phyloP scores from a whole-genome alignment of 2,113 vertebrate genomes.

The Thalassoma bifasciatum region DNA sequence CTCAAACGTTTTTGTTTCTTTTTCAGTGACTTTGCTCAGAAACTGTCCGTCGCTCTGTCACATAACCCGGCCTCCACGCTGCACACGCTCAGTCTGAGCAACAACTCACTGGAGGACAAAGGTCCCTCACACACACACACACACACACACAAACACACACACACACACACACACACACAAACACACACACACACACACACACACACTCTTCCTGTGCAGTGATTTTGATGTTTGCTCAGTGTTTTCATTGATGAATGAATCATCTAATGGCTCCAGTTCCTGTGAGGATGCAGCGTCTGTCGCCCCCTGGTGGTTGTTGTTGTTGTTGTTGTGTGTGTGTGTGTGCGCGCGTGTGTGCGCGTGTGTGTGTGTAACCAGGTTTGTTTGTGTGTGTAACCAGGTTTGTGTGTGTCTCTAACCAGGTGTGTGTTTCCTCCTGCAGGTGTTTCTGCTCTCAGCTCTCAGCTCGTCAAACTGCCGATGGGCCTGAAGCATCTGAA shows the following conservation, averaged over 20 bases:
- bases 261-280: too few relatives aligned
- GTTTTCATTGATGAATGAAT: too few relatives aligned
- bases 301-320: conserved; percentile 44
- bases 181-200: too few relatives aligned
- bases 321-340: too few relatives aligned
- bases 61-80: conserved; percentile 93
- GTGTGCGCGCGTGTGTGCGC: too few relatives aligned
- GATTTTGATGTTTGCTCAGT: too few relatives aligned
- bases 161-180: too few relatives aligned
- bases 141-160: not conserved
- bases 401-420: too few relatives aligned
- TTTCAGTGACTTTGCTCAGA: conserved; percentile 95
- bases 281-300: not conserved
- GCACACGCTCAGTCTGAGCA: conserved; percentile 92
- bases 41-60: conserved; percentile 87
- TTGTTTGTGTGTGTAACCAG: too few relatives aligned
- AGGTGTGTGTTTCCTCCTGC: conserved; percentile 8
- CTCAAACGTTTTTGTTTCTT: not conserved
- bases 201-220: not conserved
- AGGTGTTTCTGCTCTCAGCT: conserved; percentile 91
- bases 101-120: conserved; percentile 95
- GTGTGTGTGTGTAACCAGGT: too few relatives aligned
- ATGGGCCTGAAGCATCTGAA: conserved; percentile 93
- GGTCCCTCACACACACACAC: conserved; percentile 74
- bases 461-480: conserved; percentile 92